These are phyloP conservation scores for Arremon aurantiirostris DNA, from an alignment of 2,797 vertebrate genomes.

Conservation along the genomic window DNA sequence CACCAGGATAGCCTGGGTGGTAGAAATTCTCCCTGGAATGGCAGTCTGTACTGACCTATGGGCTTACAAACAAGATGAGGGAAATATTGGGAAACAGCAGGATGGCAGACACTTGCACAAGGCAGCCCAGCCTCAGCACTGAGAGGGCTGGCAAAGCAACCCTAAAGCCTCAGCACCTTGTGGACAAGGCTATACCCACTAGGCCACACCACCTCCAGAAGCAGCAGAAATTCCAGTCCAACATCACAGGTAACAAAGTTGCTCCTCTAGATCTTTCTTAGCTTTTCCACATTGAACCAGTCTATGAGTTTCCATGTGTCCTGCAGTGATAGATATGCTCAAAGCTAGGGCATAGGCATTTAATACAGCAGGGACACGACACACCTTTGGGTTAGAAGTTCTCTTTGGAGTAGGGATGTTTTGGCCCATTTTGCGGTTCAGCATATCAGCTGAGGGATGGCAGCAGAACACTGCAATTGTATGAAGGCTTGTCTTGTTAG, in stretches of 20 bases:
- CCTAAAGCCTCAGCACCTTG: not conserved
- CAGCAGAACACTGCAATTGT: not conserved
- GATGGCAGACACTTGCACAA: not conserved
- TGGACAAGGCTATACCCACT: fast-evolving
- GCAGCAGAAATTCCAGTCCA: not conserved
- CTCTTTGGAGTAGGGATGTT: not conserved
- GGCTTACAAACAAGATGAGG: not conserved
- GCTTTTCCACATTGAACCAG: not conserved
- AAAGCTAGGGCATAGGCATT: not conserved
- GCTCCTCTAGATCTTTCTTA: not conserved
- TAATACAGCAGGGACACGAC: not conserved
- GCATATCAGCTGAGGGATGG: not conserved
- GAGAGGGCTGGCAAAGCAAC: not conserved
- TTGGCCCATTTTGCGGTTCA: not conserved
- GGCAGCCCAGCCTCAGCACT: not conserved
- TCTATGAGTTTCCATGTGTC: not conserved
- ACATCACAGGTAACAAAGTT: not conserved
- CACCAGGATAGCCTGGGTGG: not conserved
- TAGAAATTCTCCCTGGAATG: not conserved
- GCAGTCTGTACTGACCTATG: not conserved
- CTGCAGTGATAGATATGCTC: not conserved
- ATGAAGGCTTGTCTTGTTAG: not conserved
- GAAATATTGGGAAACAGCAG: not conserved
- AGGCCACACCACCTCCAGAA: not conserved
- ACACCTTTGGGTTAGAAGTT: not conserved